Conservation (phyloP, 2,888 invertebrate species). For the Sthenelais limicola region DNA sequence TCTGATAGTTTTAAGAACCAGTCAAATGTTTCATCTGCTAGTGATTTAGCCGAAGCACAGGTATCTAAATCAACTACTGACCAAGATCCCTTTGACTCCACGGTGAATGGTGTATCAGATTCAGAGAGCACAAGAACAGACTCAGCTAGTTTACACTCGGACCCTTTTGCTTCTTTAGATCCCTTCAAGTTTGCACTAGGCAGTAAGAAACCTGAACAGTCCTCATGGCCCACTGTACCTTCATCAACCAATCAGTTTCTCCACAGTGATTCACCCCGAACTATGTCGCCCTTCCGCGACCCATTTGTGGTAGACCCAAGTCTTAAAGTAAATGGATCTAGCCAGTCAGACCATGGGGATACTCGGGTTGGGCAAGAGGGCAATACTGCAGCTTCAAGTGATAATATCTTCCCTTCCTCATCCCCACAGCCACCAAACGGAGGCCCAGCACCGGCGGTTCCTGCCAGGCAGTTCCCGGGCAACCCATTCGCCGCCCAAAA, state of each 20-base stretch:
- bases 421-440: conserved; percentile 27
- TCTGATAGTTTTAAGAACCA: conserved; percentile 21
- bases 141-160: conserved; percentile 29
- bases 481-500: conserved; percentile 38
- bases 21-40: conserved; percentile 24
- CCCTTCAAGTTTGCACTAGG: conserved; percentile 33
- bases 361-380: conserved; percentile 33
- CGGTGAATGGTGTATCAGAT: conserved; percentile 23
- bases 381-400: conserved; percentile 10
- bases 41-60: conserved; percentile 22
- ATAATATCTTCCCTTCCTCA: conserved; percentile 30
- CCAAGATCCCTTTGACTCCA: conserved; percentile 10
- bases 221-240: conserved; percentile 16
- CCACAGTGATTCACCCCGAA: conserved; percentile 21
- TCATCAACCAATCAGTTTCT: conserved; percentile 10
- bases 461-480: conserved; percentile 34
- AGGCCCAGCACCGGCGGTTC: conserved; percentile 5
- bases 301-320: conserved; percentile 25
- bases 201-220: conserved; percentile 27
- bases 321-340: conserved; percentile 29
- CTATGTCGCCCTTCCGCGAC: conserved; percentile 35
- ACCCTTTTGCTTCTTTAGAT: conserved; percentile 30
- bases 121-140: conserved; percentile 30
- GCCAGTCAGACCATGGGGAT: conserved; percentile 21
- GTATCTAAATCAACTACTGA: conserved; percentile 17